Evolutionary conservation across 2,797 vertebrate species (phyloP), one percentile per base, ranked within the genome.

Genomic region (Nasua narica): DNA sequence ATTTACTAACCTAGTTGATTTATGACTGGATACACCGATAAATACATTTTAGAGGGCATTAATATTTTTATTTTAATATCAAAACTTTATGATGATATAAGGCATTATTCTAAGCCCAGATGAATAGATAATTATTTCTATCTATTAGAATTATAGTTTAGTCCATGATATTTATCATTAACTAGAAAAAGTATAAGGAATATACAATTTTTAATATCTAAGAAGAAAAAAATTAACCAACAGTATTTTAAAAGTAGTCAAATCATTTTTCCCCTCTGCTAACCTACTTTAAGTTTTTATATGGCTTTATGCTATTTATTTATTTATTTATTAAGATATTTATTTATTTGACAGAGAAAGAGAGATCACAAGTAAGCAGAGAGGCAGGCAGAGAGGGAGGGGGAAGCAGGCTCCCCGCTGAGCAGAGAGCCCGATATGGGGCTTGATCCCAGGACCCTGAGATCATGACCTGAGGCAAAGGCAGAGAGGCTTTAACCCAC

Each of bases 41-140:
- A 67, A 43, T 12, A 72, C 7, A 76, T 82, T 90, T 90, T 88
- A 67, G 8, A 83, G 37, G 50, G 43, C 74, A 56, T 32, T 88
- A 56, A 29, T 70, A 35, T 56, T 92, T 90, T 96, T 50, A 96
- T 89, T 93, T 96, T 72, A 85, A 69, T 54, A 84, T 56, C 10
- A 76, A 62, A 89, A 37, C 15, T 87, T 81, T 54, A 37, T n/a
- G 15, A n/a, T 88, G 60, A 87, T 16, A 52, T 19, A 56, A 91
- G 70, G 29, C n/a, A 81, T 69, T 87, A 74, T 84, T 95, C 52
- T 78, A 82, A 87, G 56, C 16, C 69, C 70, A 48, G 27, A 23
- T 87, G 50, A 96, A 21, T n/a, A 62, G 18, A 84, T 5, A 56
- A 56, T 81, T 70, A 54, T 87, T 89, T 78, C 27, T 50, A 9